Evolutionary conservation across 2,797 vertebrate genomes (phyloP).

Genomic region (Enoplosus armatus): DNA sequence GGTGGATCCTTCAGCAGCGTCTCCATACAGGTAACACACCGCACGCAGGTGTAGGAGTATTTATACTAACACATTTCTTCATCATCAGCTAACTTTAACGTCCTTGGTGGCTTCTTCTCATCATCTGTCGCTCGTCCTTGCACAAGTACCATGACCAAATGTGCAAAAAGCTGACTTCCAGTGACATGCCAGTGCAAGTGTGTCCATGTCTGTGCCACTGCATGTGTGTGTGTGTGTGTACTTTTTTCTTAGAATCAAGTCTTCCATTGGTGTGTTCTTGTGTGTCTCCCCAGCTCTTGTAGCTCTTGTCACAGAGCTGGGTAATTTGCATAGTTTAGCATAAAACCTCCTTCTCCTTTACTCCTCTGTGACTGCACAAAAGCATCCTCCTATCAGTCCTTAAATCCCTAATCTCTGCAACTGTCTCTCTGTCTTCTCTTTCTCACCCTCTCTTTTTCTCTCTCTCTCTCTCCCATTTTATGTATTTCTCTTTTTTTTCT

Average conservation of each 20-base stretch:
- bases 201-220: slow-evolving; percentile 1
- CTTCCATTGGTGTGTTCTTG: slow-evolving; percentile 64
- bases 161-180: slow-evolving; percentile 22
- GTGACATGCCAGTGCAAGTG: slow-evolving; percentile 4
- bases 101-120: background rate
- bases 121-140: background rate
- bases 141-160: slow-evolving; percentile 3
- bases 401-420: slow-evolving; percentile 85
- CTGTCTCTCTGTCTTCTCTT: slow-evolving; percentile 67
- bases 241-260: slow-evolving; percentile 61
- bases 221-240: slow-evolving; percentile 21
- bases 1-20: slow-evolving; percentile 98
- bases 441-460: slow-evolving; percentile 39
- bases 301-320: slow-evolving; percentile 81
- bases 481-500: slow-evolving; percentile 47
- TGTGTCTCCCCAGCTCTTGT: slow-evolving; percentile 78
- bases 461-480: slow-evolving; percentile 38
- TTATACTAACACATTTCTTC: background rate
- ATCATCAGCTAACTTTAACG: background rate
- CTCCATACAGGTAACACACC: slow-evolving; percentile 94
- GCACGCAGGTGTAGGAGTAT: background rate
- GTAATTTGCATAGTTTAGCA: slow-evolving; percentile 88
- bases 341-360: slow-evolving; percentile 80
- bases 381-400: slow-evolving; percentile 82
- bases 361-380: slow-evolving; percentile 84